Evolutionary conservation across 1,140 invertebrate species (phyloP), one percentile per base, ranked within the genome.

Genomic region (Macrostomum lignano): DNA sequence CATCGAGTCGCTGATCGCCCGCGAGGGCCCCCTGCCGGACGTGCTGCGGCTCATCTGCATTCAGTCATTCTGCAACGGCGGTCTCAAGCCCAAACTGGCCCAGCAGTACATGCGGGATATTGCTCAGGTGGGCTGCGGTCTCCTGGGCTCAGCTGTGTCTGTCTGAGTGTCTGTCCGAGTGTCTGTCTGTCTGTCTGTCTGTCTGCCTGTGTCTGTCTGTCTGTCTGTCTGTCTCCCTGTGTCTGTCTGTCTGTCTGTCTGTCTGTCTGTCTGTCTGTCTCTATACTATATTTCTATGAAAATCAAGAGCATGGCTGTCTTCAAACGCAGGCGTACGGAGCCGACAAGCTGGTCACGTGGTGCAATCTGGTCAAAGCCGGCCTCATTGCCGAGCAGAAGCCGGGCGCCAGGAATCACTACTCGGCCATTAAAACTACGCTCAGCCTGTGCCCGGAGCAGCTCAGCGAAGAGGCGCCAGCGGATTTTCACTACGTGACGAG

Each of bases 101-200:
- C 79, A 86, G 44, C 70, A 74, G 51, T 94, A 94, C 52, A 84
- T 84, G 52, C 61, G 73, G 38, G 79, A 91, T 60, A 67, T 93
- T 21, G 38, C 63, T 33, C 59, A 60, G 49, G 58, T 61, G 38
- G 37, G 17, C 6, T 17, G n/a, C 20, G 20, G 23, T n/a, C n/a
- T n/a, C n/a, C n/a, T n/a, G n/a, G n/a, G n/a, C n/a, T n/a, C n/a
- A n/a, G n/a, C n/a, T n/a, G n/a, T n/a, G n/a, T n/a, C n/a, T n/a
- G n/a, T n/a, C n/a, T n/a, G n/a, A n/a, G n/a, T n/a, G n/a, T n/a
- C n/a, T n/a, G n/a, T n/a, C n/a, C n/a, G n/a, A n/a, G n/a, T n/a
- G n/a, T n/a, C n/a, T n/a, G n/a, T n/a, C n/a, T n/a, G n/a, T n/a
- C n/a, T n/a, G n/a, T n/a, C n/a, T n/a, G n/a, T n/a, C n/a, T n/a